Evolutionary conservation across 2,888 invertebrate genomes (phyloP).

Genomic region (Exocentrus adspersus): DNA sequence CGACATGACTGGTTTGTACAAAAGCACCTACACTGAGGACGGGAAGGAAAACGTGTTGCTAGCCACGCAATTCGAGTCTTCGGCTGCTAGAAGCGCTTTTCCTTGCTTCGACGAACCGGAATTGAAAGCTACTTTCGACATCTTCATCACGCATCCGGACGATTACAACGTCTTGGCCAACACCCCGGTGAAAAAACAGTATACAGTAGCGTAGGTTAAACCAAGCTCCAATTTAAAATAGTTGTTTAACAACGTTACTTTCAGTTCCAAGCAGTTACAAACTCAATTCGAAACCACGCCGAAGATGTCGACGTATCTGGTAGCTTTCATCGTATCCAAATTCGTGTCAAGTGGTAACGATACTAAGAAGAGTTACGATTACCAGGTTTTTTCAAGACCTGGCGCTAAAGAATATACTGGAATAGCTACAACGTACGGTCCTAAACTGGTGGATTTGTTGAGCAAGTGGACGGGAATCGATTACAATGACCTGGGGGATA

Average conservation of each 20-base stretch:
- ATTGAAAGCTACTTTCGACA: slow-evolving; percentile 72
- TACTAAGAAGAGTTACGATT: neutral
- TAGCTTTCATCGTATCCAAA: neutral
- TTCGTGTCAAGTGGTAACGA: slow-evolving; percentile 9
- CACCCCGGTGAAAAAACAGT: slow-evolving; percentile 16
- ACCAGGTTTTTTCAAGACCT: neutral
- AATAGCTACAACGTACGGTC: slow-evolving; percentile 64
- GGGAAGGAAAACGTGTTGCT: slow-evolving; percentile 65
- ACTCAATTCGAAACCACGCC: slow-evolving; percentile 61
- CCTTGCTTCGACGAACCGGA: slow-evolving; percentile 82
- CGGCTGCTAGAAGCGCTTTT: slow-evolving; percentile 74
- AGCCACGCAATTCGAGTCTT: slow-evolving; percentile 75
- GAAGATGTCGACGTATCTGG: slow-evolving; percentile 13
- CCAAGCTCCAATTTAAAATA: too few relatives aligned
- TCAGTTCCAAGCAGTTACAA: neutral
- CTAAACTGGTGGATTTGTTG: slow-evolving; percentile 65
- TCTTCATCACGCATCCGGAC: slow-evolving; percentile 60
- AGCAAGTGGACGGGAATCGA: slow-evolving; percentile 69
- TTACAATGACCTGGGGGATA: slow-evolving; percentile 52
- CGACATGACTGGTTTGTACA: slow-evolving; percentile 64
- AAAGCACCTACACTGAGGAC: slow-evolving; percentile 50
- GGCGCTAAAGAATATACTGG: slow-evolving; percentile 57
- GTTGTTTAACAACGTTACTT: too few relatives aligned
- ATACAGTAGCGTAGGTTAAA: slow-evolving; percentile 6
- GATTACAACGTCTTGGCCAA: slow-evolving; percentile 50